Evolutionary conservation across 2,888 invertebrate species (phyloP), one percentile per base, ranked within the genome.

Genomic region (Caradrina clavipalpis): DNA sequence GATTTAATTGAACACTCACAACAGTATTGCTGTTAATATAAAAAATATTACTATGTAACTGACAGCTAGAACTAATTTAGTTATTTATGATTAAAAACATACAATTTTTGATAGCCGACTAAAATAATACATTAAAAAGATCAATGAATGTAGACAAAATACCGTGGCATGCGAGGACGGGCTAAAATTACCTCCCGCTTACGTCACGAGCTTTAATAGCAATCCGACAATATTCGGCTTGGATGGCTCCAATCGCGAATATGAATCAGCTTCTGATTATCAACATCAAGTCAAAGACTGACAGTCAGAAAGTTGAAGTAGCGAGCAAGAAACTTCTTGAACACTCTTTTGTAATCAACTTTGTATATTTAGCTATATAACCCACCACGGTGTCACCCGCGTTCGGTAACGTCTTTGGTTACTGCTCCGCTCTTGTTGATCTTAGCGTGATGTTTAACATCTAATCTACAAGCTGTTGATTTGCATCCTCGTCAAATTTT

Each of bases 191-290:
- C 51, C 39, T 10, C 17, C 26, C 15, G 56, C 35, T 63, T 21
- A 81, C 79, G 82, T 73, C 81, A 74, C 17, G 49, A 26, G 39
- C 21, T 17, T 63, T 80, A 47, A 73, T 76, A 69, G 45, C 59
- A 54, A 62, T 66, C 50, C n/a, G 42, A 63, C 60, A 63, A 66
- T 45, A 45, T 50, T 49, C 59, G 35, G 49, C 26, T 72, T 76
- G 65, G 55, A 62, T 65, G 71, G 26, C 26, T 35, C 58, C 13
- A 60, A 71, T 71, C 47, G 8, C 54, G 45, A 67, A 56, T 59
- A 76, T 73, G 58, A 76, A 69, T 68, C 49, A 69, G 22, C 2
- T 47, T 56, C 51, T 5, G 21, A 50, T 45, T n/a, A 21, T 17
- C 17, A 42, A 49, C 17, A 31, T 50, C 6, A 39, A 39, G 8